Conservation (phyloP, 1,140 invertebrate genomes). For the Heliconius melpomene region DNA sequence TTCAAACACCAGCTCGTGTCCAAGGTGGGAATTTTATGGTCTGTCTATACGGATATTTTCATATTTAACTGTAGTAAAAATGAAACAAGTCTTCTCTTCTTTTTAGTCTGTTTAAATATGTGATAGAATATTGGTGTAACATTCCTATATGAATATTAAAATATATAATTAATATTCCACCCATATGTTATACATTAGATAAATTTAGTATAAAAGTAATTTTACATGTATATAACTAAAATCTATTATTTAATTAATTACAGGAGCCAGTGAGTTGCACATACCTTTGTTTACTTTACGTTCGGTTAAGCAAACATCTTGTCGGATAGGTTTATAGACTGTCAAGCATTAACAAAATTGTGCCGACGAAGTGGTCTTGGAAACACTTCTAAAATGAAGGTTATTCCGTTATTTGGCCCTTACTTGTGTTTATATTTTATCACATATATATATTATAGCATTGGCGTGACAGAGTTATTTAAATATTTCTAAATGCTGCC, state of each 20-base stretch:
- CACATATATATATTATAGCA: conserved; percentile 30
- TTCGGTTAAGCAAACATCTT: conserved; percentile 58
- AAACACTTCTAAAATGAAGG: conserved; percentile 30
- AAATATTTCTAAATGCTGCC: conserved; percentile 65
- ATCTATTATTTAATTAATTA: not conserved
- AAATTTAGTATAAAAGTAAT: too few species aligned
- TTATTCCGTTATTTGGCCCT: conserved; percentile 36
- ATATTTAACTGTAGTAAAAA: not conserved
- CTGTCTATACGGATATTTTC: not conserved
- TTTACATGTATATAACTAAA: too few species aligned
- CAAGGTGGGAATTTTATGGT: conserved; percentile 7
- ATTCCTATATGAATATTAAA: too few species aligned
- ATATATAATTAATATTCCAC: too few species aligned
- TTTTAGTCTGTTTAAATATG: not conserved
- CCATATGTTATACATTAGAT: too few species aligned
- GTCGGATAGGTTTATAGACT: conserved; percentile 41
- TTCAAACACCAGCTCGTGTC: conserved; percentile 54
- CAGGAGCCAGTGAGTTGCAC: conserved; percentile 29
- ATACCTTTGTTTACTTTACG: conserved; percentile 50
- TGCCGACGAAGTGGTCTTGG: conserved; percentile 43
- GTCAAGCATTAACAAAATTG: conserved; percentile 45
- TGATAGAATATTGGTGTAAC: too few species aligned
- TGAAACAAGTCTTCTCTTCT: not conserved
- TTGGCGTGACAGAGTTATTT: conserved; percentile 65
- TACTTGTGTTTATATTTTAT: conserved; percentile 13